These are phyloP conservation scores for Machimus rusticus DNA, from an alignment of 2,888 invertebrate genomes.

Conservation along the genomic window DNA sequence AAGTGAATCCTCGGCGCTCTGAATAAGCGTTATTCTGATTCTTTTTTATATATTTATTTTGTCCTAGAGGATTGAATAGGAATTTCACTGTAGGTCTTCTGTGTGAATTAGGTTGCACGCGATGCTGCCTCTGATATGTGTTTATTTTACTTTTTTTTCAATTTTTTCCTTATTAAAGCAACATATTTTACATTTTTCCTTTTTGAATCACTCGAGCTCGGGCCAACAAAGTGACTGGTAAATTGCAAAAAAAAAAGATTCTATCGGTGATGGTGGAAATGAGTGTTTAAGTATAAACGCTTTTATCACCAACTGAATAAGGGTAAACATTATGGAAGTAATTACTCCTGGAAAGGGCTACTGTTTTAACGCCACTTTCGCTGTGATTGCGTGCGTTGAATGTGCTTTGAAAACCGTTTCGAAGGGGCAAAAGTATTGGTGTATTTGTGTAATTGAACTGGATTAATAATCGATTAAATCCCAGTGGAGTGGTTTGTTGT, in stretches of 20 bases:
- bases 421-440: not conserved
- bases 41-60: not conserved
- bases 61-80: not conserved
- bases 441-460: not conserved
- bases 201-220: not conserved
- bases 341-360: not conserved
- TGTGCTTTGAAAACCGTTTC: not conserved
- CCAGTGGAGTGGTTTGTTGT: not conserved
- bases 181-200: not conserved
- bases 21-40: not conserved
- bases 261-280: not conserved
- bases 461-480: not conserved
- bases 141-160: not conserved
- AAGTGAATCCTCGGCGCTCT: slow-evolving; percentile 38
- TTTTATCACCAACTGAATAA: not conserved
- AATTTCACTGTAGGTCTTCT: not conserved
- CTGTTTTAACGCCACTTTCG: not conserved
- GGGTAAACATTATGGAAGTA: not conserved
- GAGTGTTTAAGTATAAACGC: not conserved
- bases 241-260: not conserved
- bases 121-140: not conserved
- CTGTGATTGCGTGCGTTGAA: not conserved
- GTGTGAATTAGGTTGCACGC: slow-evolving; percentile 23
- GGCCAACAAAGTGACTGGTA: not conserved
- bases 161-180: not conserved